Percentiles rank a stretch among this genome's conserved stretches.
These are phyloP conservation scores for Hypselothyrea guttata DNA, from an alignment of 2,888 invertebrate species.

Conservation along the genomic window DNA sequence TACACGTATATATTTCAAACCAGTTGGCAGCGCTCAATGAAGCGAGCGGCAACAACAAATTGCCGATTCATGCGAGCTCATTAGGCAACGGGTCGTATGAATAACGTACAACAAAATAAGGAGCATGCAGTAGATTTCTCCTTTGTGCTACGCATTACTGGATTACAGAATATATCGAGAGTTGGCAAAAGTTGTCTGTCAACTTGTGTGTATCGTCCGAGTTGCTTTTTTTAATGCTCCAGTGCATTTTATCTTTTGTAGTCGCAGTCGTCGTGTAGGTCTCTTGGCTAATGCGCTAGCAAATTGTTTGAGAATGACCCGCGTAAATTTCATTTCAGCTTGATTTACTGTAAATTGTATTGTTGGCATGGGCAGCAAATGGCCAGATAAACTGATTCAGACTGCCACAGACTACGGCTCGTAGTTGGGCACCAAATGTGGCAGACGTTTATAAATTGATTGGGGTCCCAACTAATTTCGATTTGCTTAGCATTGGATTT, in stretches of 20 bases:
- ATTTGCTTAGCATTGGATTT: slow-evolving; percentile 35
- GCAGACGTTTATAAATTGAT: slow-evolving; percentile 62
- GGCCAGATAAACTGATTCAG: slow-evolving; percentile 36
- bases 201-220: slow-evolving; percentile 25
- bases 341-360: slow-evolving; percentile 75
- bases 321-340: slow-evolving; percentile 67
- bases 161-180: slow-evolving; percentile 27
- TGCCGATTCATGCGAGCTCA: slow-evolving; percentile 72
- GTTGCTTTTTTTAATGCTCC: slow-evolving; percentile 52
- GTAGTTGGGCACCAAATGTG: slow-evolving; percentile 35
- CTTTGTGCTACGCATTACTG: slow-evolving; percentile 34
- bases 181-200: slow-evolving; percentile 6
- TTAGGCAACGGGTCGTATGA: slow-evolving; percentile 61
- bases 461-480: slow-evolving; percentile 34
- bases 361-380: slow-evolving; percentile 19
- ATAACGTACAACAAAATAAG: slow-evolving; percentile 7
- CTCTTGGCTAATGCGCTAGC: slow-evolving; percentile 57
- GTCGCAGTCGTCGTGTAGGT: slow-evolving; percentile 12
- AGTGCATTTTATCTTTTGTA: slow-evolving; percentile 67
- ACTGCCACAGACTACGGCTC: slow-evolving; percentile 6
- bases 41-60: slow-evolving; percentile 34
- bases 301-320: slow-evolving; percentile 75
- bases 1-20: slow-evolving; percentile 48
- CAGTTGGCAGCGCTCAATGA: slow-evolving; percentile 40
- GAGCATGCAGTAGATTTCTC: slow-evolving; percentile 21